phyloP scores from a whole-genome alignment of 2,113 vertebrate genomes.

The Oreochromis tanganicae region DNA sequence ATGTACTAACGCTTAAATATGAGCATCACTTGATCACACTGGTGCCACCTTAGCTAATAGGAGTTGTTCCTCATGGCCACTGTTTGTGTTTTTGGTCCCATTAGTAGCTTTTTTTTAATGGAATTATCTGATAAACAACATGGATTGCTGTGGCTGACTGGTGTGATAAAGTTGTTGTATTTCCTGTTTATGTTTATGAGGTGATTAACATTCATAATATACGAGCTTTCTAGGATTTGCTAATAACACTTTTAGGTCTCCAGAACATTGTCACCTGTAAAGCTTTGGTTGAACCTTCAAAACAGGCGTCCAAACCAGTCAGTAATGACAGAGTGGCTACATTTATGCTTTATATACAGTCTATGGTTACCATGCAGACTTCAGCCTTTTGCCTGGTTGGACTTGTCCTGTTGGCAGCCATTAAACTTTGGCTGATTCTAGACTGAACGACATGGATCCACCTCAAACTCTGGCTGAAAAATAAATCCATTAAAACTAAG shows the following conservation, averaged over 20 bases:
- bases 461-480: neutral
- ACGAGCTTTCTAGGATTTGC: accelerated
- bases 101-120: neutral
- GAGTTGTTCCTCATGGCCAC: accelerated
- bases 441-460: neutral
- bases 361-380: neutral
- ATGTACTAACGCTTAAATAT: neutral
- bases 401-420: neutral
- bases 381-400: neutral
- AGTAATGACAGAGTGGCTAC: neutral
- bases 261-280: neutral
- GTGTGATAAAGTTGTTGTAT: neutral
- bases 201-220: neutral
- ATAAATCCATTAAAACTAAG: neutral
- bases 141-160: neutral
- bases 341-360: neutral
- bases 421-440: neutral
- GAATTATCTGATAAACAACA: neutral
- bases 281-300: neutral
- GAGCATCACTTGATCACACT: neutral
- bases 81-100: neutral
- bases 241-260: neutral
- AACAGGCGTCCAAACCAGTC: neutral
- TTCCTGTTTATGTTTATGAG: neutral
- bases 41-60: neutral